Conservation (phyloP, 2,888 invertebrate species). For the Minunthozetes semirufus region DNA sequence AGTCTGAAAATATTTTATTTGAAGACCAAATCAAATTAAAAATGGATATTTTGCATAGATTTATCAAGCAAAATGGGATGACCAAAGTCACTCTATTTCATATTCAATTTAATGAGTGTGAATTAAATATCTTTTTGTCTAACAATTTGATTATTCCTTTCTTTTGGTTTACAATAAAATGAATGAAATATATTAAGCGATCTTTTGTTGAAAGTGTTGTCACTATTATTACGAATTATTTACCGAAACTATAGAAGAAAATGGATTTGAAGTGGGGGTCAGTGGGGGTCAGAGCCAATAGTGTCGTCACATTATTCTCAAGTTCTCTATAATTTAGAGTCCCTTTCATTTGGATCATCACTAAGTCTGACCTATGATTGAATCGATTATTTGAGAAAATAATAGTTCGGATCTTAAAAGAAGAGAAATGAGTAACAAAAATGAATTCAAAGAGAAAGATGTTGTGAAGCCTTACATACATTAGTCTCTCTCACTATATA, state of each 20-base stretch:
- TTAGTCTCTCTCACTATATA: neutral
- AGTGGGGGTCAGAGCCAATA: neutral
- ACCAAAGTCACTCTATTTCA: no score
- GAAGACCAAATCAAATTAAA: no score
- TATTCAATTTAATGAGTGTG: no score
- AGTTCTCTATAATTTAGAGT: neutral
- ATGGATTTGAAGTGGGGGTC: neutral
- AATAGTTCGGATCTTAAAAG: neutral
- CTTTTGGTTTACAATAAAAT: no score
- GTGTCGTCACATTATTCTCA: neutral
- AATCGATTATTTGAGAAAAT: neutral
- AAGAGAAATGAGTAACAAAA: neutral
- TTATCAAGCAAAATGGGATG: no score
- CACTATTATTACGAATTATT: conserved; percentile 13
- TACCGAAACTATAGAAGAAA: neutral
- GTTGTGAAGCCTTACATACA: neutral
- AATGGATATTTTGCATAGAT: no score
- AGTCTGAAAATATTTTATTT: no score
- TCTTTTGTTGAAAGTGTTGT: neutral
- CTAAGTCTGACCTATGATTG: neutral
- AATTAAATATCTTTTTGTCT: no score
- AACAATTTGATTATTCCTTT: no score
- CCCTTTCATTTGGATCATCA: neutral
- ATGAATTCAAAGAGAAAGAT: neutral
- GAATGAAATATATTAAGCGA: no score